Base-by-base conservation (phyloP, 1,140 invertebrate genomes). In the Helicoverpa zea region DNA sequence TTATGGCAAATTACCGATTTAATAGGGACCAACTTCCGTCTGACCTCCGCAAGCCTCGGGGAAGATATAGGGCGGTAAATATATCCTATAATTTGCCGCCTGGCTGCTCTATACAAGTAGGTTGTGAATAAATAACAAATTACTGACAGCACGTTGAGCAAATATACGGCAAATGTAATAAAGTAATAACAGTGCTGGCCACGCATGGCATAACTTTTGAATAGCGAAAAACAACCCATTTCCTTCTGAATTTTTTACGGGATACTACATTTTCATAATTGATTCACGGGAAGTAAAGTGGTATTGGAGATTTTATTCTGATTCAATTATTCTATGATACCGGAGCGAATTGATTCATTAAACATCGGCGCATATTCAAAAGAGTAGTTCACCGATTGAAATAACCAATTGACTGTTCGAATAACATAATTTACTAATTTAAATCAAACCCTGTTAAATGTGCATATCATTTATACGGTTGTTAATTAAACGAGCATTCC, bases 1-100 rank as follows among this genome's bases (percentile, higher is more conserved):
- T 49, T 68, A 68, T 68, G 43, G 64, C 43, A 49, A 68, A 68
- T 68, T 68, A 68, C 64, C 18, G 64, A 9, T 68, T 68, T 68
- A 43, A 68, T 49, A 68, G 64, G 43, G 64, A 66, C 18, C 18
- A 16, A 16, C 11, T 68, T 49, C 64, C 43, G 43, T 49, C 30
- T 49, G 64, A 68, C 64, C 64, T n/a, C 11, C 18, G 18, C 56
- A 10, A 58, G 18, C 5, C 35, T 61, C 7, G 4, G 64, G 16
- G 16, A 72, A n/a, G 49, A 29, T 72, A 72, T 30, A 52, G 66
- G n/a, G 49, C 30, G 66, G 16, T 35, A n/a, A n/a, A 29, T 64
- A 64, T 43, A 59, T 59, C 61, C 18, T 70, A 52, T 70, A 70
- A 70, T 70, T 70, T 70, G 23, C 66, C 49, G 52, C 47, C 52